Percentiles rank a stretch among this genome's conserved stretches.
phyloP scores from a whole-genome alignment of 2,888 invertebrate genomes.

The Cybosia mesomella region DNA sequence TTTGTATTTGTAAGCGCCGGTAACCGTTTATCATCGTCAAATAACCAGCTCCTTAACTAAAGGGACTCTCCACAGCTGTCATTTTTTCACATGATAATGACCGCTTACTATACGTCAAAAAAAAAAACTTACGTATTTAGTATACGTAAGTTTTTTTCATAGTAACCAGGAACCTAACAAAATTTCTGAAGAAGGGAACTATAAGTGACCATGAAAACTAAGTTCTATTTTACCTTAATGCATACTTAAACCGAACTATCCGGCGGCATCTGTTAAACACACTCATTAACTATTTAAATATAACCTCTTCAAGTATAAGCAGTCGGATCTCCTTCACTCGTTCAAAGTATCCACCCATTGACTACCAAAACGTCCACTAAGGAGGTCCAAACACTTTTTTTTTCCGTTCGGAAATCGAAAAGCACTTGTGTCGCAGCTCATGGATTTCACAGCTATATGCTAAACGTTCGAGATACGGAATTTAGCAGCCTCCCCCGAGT shows the following conservation, averaged over 20 bases:
- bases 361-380: slow-evolving; percentile 43
- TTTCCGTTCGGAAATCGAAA: slow-evolving; percentile 51
- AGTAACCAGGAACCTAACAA: neutral
- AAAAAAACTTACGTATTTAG: neutral
- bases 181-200: neutral
- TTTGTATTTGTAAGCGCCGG: too few species aligned
- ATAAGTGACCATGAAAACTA: neutral
- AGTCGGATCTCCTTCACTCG: slow-evolving; percentile 28
- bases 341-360: slow-evolving; percentile 34
- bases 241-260: neutral
- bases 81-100: neutral
- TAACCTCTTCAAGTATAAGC: neutral
- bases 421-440: slow-evolving; percentile 60
- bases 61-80: neutral
- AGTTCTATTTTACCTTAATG: neutral
- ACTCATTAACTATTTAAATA: slow-evolving; percentile 7
- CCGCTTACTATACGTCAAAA: neutral
- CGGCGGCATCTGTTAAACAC: too few species aligned
- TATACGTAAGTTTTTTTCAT: too few species aligned
- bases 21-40: too few species aligned
- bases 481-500: slow-evolving; percentile 80
- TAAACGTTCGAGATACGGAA: slow-evolving; percentile 82
- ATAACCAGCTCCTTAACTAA: too few species aligned
- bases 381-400: slow-evolving; percentile 55
- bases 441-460: slow-evolving; percentile 62